phyloP scores from a whole-genome alignment of 2,888 invertebrate species.

The Sycophila texana region DNA sequence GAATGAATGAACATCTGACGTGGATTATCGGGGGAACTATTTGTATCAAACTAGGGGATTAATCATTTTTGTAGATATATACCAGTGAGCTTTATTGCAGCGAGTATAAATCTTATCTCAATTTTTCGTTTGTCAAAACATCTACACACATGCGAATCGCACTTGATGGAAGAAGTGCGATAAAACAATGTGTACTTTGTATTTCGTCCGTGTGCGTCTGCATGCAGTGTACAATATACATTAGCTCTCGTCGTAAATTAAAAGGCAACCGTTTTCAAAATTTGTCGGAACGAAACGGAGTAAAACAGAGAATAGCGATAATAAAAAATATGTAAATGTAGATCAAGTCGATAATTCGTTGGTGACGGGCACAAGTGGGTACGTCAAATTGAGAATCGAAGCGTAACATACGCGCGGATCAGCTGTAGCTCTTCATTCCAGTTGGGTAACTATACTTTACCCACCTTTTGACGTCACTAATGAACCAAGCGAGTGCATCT shows the following conservation, averaged over 20 bases:
- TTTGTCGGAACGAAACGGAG: too few species aligned
- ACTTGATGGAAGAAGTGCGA: background rate
- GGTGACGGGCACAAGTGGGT: background rate
- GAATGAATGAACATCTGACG: too few species aligned
- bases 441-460: conserved; percentile 41
- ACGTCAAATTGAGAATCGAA: conserved; percentile 24
- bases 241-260: too few species aligned
- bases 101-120: conserved; percentile 15
- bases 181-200: background rate
- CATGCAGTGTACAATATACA: too few species aligned
- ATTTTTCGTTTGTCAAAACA: conserved; percentile 5
- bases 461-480: conserved; percentile 34
- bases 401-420: conserved; percentile 15
- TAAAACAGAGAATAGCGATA: background rate
- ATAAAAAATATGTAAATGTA: background rate
- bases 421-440: conserved; percentile 1
- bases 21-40: too few species aligned
- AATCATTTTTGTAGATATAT: too few species aligned
- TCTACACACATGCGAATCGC: background rate
- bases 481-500: conserved; percentile 27
- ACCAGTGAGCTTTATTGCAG: background rate
- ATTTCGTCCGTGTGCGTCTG: background rate
- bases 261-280: too few species aligned
- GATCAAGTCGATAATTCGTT: conserved; percentile 1
- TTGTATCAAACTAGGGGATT: too few species aligned